Conservation (phyloP, 2,113 vertebrate genomes). For the Stictonetta naevosa region DNA sequence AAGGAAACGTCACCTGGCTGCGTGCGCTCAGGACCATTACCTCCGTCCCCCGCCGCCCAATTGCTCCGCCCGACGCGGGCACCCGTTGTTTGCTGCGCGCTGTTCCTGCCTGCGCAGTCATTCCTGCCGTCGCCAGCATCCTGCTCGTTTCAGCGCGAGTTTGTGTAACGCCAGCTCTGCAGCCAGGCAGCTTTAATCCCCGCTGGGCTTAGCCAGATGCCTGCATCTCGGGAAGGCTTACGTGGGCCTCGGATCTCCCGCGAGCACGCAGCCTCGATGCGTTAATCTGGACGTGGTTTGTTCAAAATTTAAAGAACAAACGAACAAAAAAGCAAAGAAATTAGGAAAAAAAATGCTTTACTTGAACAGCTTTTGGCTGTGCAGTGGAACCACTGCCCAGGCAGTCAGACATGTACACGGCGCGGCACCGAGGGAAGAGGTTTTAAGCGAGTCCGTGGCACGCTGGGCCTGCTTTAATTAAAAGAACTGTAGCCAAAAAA, state of each 20-base stretch:
- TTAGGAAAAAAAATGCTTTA: not conserved
- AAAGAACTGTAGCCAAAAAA: not conserved
- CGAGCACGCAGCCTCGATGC: not conserved
- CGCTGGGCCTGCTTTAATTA: not conserved
- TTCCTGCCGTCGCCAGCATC: not conserved
- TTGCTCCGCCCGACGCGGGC: not conserved
- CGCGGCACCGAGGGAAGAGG: not conserved
- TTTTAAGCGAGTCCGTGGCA: not conserved
- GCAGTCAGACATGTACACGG: fast-evolving
- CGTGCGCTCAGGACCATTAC: fast-evolving
- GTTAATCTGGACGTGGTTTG: not conserved
- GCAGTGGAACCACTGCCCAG: not conserved
- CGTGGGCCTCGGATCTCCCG: not conserved
- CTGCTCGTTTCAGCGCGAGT: not conserved
- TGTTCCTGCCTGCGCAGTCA: not conserved
- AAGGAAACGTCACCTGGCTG: not conserved
- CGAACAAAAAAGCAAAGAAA: not conserved
- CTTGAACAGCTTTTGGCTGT: not conserved
- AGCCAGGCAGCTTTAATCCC: conserved; percentile 23
- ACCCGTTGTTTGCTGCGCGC: not conserved
- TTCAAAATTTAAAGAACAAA: not conserved
- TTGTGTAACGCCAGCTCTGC: not conserved
- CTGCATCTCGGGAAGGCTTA: not conserved
- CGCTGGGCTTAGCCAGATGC: conserved; percentile 31
- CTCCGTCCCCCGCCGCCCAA: not conserved